Base-by-base conservation (phyloP, 2,797 vertebrate genomes). In the Amphiprion clarkii region DNA sequence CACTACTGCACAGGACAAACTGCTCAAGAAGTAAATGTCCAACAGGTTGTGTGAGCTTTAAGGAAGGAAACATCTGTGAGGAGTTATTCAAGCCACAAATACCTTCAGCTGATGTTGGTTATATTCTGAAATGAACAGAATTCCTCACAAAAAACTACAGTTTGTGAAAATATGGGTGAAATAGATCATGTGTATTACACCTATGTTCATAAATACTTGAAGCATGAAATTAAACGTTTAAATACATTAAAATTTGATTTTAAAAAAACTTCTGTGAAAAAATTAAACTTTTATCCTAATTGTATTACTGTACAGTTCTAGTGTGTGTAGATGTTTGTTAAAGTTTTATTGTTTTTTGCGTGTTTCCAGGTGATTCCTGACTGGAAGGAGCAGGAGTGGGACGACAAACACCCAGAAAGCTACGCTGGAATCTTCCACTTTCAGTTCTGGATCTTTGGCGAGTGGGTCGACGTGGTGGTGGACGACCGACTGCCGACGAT, bases 381-480 rank as follows among this genome's bases (percentile, higher is more conserved):
- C 71, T 94, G 89, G 49, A 95, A 90, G 0, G 95, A 97, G 31
- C 98, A 99, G 88, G 97, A 99, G 49, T 99, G 98, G 98, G 95
- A 98, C 73, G 74, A 89, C 31, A 93, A 87, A 48, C 93, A 95
- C 62, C 94, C 96, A 0, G 94, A 95, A 60, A 92, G 82, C 73
- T 97, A 99, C 0, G 93, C 95, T 2, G 98, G 98, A 56, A 99
- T 99, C 79, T 99, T 99, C 84, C 96, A 94, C 67, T 99, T 99
- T 83, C 94, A 94, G 62, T 99, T 99, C 90, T 99, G 98, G 98
- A 90, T 96, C 79, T 96, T 99, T 76, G 97, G 97, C 3, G 78
- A 96, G 71, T 99, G 97, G 98, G 87, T 94, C 0, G 97, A 99
- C 10, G 97, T 99, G 79, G 97, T 99, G 68, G 91, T 99, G 40